These are phyloP conservation scores for Chrysaora quinquecirrha DNA, from an alignment of 30 jellyfish, hydroid and myxozoan genomes.

Conservation along the genomic window DNA sequence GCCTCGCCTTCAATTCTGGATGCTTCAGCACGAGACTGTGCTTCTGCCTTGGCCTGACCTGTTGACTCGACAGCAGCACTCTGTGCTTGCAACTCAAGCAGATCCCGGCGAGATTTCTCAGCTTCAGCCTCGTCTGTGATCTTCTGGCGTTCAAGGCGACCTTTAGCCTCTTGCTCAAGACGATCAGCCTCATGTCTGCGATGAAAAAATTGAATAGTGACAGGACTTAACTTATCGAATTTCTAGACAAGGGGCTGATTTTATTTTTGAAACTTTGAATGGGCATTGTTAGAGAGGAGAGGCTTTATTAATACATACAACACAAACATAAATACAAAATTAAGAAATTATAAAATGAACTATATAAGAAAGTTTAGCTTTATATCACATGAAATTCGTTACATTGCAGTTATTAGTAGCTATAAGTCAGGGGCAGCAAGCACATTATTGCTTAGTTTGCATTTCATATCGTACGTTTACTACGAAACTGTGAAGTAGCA, in stretches of 20 bases:
- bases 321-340: no score
- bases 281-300: no score
- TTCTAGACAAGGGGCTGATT: constrained; percentile 10
- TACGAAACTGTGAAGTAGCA: no score
- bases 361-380: no score
- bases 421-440: no score
- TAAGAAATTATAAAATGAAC: no score
- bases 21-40: constrained; percentile 99
- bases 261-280: no score
- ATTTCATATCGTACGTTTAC: no score
- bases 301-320: no score
- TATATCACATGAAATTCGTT: no score
- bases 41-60: constrained; percentile 99
- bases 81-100: constrained; percentile 92
- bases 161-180: constrained; percentile 97
- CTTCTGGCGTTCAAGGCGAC: constrained; percentile 97
- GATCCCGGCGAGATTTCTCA: constrained; percentile 95
- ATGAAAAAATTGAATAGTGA: not conserved
- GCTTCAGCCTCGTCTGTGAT: constrained; percentile 97
- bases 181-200: constrained; percentile 98
- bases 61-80: constrained; percentile 99
- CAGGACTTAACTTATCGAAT: not conserved
- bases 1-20: constrained; percentile 98
- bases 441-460: no score
- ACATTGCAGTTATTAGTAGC: no score